phyloP scores from a whole-genome alignment of 1,140 invertebrate genomes.

The Drosophila ficusphila region DNA sequence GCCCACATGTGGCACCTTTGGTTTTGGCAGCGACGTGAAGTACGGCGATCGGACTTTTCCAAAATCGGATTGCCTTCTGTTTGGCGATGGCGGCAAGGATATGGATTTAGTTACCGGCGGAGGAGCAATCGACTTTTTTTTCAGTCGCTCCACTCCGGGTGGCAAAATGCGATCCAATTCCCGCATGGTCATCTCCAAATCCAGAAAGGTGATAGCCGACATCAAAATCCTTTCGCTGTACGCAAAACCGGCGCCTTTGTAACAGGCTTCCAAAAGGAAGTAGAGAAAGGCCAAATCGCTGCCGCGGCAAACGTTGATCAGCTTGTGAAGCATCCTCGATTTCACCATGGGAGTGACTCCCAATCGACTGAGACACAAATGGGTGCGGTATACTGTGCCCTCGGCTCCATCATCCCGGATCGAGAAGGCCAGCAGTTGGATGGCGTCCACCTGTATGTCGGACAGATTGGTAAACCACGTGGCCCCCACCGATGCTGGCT shows the following conservation, averaged over 20 bases:
- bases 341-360: slow-evolving; percentile 31
- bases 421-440: slow-evolving; percentile 1
- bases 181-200: slow-evolving; percentile 34
- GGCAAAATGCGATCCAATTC: slow-evolving; percentile 41
- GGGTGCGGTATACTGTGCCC: slow-evolving; percentile 15
- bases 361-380: slow-evolving; percentile 11
- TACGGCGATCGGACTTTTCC: slow-evolving; percentile 8
- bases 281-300: slow-evolving; percentile 45
- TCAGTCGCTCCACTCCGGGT: slow-evolving; percentile 15
- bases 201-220: slow-evolving; percentile 27
- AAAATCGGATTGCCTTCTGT: background rate
- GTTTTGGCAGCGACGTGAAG: slow-evolving; percentile 14
- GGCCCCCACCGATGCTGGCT: background rate
- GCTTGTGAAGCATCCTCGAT: background rate
- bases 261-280: slow-evolving; percentile 36
- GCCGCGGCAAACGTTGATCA: slow-evolving; percentile 15
- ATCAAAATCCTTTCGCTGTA: slow-evolving; percentile 29
- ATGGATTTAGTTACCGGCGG: background rate
- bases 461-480: slow-evolving; percentile 38
- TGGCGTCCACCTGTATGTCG: slow-evolving; percentile 19
- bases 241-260: slow-evolving; percentile 4
- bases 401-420: slow-evolving; percentile 30
- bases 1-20: background rate
- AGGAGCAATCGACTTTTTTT: background rate
- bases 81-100: background rate